Evolutionary conservation across 2,888 invertebrate genomes (phyloP).

Genomic region (Piscicola geometra): DNA sequence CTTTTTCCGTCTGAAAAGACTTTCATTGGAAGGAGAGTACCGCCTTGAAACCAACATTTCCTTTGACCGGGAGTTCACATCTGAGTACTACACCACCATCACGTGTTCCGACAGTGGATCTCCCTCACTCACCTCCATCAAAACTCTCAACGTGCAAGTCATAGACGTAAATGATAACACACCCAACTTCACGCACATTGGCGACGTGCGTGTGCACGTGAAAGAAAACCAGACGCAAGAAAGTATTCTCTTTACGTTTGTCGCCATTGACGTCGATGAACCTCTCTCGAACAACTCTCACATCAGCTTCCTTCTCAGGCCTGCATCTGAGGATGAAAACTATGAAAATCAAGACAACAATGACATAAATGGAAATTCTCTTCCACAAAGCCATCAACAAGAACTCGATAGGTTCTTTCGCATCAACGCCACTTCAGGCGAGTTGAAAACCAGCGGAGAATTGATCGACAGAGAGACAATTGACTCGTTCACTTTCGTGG

Average conservation of each 20-base stretch:
- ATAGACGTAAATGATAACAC: conserved; percentile 49
- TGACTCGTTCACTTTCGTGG: neutral
- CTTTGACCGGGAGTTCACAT: neutral
- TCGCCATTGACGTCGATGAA: neutral
- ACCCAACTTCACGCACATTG: conserved; percentile 43
- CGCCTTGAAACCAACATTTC: neutral
- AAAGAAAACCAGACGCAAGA: neutral
- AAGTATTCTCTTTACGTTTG: neutral
- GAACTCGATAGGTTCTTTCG: neutral
- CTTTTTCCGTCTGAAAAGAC: neutral
- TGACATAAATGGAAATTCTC: too few species aligned
- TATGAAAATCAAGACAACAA: too few species aligned
- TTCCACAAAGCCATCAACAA: neutral
- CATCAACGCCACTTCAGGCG: neutral
- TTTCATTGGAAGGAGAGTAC: neutral
- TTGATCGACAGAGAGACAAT: neutral
- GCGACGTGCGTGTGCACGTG: neutral
- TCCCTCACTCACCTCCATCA: neutral
- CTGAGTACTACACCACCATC: conserved; percentile 15
- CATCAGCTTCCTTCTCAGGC: neutral
- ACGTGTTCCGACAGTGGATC: conserved; percentile 1
- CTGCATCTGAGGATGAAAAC: neutral
- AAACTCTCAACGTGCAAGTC: conserved; percentile 45
- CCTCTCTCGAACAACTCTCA: neutral
- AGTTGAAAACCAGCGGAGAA: neutral